Percentiles rank a stretch among this genome's conserved stretches.
These are phyloP conservation scores for Aleadryas rufinucha DNA, from an alignment of 2,113 vertebrate genomes.

Conservation along the genomic window DNA sequence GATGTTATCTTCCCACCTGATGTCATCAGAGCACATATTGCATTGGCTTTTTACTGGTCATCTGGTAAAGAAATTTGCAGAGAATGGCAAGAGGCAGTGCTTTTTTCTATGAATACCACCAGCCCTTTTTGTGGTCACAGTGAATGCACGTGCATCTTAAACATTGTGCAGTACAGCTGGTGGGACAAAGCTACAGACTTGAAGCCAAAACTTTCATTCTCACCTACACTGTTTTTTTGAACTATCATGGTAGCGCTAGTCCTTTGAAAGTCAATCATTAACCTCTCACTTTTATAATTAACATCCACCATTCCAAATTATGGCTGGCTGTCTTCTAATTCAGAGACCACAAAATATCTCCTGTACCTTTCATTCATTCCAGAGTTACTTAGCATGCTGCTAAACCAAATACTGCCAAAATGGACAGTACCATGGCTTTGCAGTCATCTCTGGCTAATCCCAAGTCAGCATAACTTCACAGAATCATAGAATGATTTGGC, in stretches of 20 bases:
- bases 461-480: neutral
- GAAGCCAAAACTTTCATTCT: neutral
- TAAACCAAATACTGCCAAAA: neutral
- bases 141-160: accelerated
- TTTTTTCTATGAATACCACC: neutral
- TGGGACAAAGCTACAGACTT: neutral
- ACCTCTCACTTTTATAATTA: neutral
- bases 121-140: neutral
- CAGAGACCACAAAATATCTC: neutral
- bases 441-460: neutral
- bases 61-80: neutral
- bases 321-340: neutral
- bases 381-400: accelerated
- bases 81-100: neutral
- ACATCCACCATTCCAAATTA: neutral
- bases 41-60: neutral
- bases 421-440: accelerated
- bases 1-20: neutral
- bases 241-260: neutral
- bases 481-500: neutral
- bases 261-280: neutral
- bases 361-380: neutral
- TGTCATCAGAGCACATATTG: neutral
- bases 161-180: neutral
- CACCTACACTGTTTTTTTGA: neutral